These are phyloP conservation scores for Phallusia fumigata DNA, from an alignment of 23 tunicate genomes.

Conservation along the genomic window DNA sequence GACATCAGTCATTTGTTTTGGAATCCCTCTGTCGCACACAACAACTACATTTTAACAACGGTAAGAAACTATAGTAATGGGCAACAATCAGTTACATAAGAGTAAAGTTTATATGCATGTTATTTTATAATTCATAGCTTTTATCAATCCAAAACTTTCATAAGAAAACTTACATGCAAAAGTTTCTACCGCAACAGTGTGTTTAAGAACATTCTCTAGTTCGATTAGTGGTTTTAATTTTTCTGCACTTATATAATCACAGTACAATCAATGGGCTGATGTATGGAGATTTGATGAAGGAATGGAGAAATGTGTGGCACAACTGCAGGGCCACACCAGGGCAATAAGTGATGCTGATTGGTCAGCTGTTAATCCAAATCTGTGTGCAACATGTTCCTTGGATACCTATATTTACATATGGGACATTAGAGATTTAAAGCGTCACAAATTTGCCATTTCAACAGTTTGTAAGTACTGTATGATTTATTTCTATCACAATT, in stretches of 20 bases:
- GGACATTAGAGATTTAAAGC: conserved; percentile 82
- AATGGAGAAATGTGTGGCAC: conserved; percentile 31
- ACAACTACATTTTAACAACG: conserved; percentile 62
- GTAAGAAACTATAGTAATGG: conserved; percentile 19
- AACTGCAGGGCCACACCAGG: conserved; percentile 74
- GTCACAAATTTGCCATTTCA: conserved; percentile 64
- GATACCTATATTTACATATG: conserved; percentile 80
- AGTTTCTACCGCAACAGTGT: too few relatives aligned
- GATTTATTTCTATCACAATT: neutral
- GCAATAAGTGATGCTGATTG: conserved; percentile 87
- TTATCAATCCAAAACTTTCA: too few relatives aligned
- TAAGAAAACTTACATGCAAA: too few relatives aligned
- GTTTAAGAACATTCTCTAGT: too few relatives aligned
- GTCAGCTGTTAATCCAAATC: conserved; percentile 58
- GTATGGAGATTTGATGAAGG: conserved; percentile 58
- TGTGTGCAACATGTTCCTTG: conserved; percentile 80
- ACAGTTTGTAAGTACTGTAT: conserved; percentile 44
- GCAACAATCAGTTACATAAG: too few relatives aligned
- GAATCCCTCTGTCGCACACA: conserved; percentile 66
- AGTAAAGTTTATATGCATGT: neutral
- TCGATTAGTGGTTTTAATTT: too few relatives aligned
- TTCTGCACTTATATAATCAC: neutral
- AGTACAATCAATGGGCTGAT: conserved; percentile 90
- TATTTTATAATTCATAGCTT: too few relatives aligned
- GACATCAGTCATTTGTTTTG: conserved; percentile 70